Evolutionary conservation across 2,797 vertebrate genomes (phyloP).

Genomic region (Manis crassicaudata): DNA sequence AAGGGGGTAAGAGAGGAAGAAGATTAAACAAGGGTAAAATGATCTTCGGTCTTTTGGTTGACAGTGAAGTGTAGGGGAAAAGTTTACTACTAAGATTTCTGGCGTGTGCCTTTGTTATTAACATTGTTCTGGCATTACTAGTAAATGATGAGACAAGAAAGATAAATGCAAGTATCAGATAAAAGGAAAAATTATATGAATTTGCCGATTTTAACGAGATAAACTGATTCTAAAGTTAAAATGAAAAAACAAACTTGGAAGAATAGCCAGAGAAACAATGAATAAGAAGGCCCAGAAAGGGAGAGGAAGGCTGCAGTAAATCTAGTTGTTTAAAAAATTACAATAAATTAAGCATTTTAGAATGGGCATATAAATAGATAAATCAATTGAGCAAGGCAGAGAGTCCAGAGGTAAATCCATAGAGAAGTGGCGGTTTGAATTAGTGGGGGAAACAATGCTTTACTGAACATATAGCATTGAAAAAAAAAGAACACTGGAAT

Average conservation of each 20-base stretch:
- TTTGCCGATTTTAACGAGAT: neutral
- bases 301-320: neutral
- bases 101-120: neutral
- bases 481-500: neutral
- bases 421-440: neutral
- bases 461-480: neutral
- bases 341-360: neutral
- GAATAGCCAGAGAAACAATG: neutral
- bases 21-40: neutral
- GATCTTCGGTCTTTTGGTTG: neutral
- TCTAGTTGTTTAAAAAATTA: neutral
- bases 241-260: neutral
- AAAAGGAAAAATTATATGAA: neutral
- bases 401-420: neutral
- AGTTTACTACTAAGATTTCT: constrained; percentile 12
- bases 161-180: neutral
- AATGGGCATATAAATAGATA: neutral
- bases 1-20: neutral
- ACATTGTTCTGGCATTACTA: neutral
- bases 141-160: constrained; percentile 12
- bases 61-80: neutral
- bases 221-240: neutral
- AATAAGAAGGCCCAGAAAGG: neutral
- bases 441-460: neutral
- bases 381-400: neutral